A percentile compares a stretch with the other conserved stretches of the same genome.
These are phyloP conservation scores for Fissipunctia ypsillon DNA, from an alignment of 2,888 invertebrate species.

Conservation along the genomic window DNA sequence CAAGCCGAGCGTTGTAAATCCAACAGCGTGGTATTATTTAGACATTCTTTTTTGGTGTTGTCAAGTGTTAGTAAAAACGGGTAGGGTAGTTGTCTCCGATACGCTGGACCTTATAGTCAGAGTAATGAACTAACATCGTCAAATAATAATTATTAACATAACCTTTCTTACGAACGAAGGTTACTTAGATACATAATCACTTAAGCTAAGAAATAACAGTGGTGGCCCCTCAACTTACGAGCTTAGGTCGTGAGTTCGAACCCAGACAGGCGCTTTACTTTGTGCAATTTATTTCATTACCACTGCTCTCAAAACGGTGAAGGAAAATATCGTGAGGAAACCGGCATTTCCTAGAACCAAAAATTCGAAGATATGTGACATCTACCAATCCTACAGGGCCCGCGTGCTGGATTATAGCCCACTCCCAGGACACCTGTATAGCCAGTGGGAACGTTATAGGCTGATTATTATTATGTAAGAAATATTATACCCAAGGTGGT, in stretches of 20 bases:
- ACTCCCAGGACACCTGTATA: too few species aligned
- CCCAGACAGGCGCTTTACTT: not conserved
- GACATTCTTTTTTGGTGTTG: not conserved
- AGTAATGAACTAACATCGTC: not conserved
- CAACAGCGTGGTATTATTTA: not conserved
- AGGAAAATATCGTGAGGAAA: too few species aligned
- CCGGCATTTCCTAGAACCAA: too few species aligned
- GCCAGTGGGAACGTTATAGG: too few species aligned
- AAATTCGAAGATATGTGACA: too few species aligned
- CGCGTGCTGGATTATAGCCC: too few species aligned
- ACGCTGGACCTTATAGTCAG: not conserved
- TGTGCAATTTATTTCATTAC: not conserved
- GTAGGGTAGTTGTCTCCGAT: not conserved
- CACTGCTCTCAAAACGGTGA: too few species aligned
- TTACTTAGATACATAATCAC: constrained; percentile 6
- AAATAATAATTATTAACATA: not conserved
- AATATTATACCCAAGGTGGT: constrained; percentile 24
- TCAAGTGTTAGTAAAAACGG: not conserved
- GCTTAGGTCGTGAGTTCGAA: not conserved
- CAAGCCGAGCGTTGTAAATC: not conserved
- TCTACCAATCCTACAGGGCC: too few species aligned
- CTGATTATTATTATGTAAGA: not conserved
- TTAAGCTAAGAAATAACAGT: not conserved
- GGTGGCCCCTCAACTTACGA: not conserved
- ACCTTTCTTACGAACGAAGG: not conserved